Conservation (phyloP, 2,113 vertebrate genomes). For the Tympanuchus pallidicinctus region DNA sequence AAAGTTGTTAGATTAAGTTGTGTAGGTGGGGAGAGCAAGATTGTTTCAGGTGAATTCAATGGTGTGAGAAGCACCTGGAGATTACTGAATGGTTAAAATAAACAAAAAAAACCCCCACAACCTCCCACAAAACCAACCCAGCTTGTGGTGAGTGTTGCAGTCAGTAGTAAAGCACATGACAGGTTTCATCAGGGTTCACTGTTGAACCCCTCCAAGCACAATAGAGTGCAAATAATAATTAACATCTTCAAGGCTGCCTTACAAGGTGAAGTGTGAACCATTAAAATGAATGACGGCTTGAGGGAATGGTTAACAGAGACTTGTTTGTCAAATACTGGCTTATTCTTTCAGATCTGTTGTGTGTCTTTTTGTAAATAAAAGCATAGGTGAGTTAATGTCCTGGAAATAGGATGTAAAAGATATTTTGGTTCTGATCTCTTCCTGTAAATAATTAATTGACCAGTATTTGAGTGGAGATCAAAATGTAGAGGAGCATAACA, state of each 20-base stretch:
- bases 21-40: neutral
- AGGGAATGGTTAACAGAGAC: neutral
- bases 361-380: neutral
- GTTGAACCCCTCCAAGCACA: neutral
- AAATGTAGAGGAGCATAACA: neutral
- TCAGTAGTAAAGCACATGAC: neutral
- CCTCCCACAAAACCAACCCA: neutral
- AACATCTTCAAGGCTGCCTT: slow-evolving; percentile 5
- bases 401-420: neutral
- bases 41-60: neutral
- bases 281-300: slow-evolving; percentile 17
- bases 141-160: neutral
- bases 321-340: neutral
- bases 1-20: neutral
- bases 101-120: too few species aligned
- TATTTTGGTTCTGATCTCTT: neutral
- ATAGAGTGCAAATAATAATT: slow-evolving; percentile 9
- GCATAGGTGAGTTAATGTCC: neutral
- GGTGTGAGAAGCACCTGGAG: neutral
- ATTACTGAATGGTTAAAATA: neutral
- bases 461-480: neutral
- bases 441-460: neutral
- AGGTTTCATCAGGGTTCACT: neutral
- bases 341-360: neutral
- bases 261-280: neutral